Base-by-base conservation (phyloP, 2,113 vertebrate genomes). In the Nannospalax galili region DNA sequence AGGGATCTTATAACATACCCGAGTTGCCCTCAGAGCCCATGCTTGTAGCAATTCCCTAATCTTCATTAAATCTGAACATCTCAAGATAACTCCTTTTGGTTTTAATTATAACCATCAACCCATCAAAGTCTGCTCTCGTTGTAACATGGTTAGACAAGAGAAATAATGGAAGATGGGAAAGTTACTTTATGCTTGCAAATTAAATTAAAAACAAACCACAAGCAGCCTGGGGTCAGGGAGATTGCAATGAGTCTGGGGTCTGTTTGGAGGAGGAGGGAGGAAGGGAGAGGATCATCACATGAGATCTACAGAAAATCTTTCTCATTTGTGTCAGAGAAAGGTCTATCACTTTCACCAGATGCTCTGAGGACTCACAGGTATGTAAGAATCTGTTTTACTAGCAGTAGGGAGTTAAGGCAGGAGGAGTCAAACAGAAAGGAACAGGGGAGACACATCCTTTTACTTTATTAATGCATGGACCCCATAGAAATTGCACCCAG, bases 81-180 rank as follows among this genome's bases (percentile, higher is more conserved):
- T 88, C 62, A 81, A 94, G 52, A 84, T 52, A 78, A 95, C 89
- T 88, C 48, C 60, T 95, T 97, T 93, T 65, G 45, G 86, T 95
- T 93, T 91, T 94, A 95, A 94, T 84, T 60, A 84, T 69, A 82
- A 86, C 60, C 70, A 84, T 70, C n/a, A 84, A 92, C 45, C 80
- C 72, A 90, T 75, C 30, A 67, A 45, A 93, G 88, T 62, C 80
- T 94, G 84, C 22, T 82, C 64, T 70, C 79, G 40, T 30, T 48
- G 88, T n/a, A 84, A 90, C 58, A 32, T 4, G 40, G 80, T 92
- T 84, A 86, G 84, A 42, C 78, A 93, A 78, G 1, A 93, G 84
- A 48, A 65, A 58, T 48, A 40, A 82, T 8, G 30, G 90, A 56
- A 95, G 73, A 89, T 5, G 56, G 58, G 26, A 67, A 19, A 73